Conservation (phyloP, 2,797 vertebrate species). For the Karalla daura region DNA sequence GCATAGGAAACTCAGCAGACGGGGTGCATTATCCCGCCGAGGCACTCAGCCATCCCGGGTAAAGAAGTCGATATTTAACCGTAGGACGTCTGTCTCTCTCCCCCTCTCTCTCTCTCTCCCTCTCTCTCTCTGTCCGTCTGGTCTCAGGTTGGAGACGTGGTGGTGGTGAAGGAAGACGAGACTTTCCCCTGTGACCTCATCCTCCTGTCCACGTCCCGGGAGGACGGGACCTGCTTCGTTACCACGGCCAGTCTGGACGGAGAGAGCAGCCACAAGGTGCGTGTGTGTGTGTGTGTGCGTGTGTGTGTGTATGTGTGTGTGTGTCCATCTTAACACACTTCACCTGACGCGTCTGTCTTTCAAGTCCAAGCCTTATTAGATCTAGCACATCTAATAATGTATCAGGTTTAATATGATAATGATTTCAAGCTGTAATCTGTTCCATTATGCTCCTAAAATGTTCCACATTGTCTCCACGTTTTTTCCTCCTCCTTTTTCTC, state of each 20-base stretch:
- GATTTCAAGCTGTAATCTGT: no score
- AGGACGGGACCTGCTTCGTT: constrained; percentile 94
- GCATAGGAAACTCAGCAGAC: no score
- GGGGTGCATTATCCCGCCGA: no score
- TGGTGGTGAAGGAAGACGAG: constrained; percentile 94
- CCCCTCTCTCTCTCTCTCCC: no score
- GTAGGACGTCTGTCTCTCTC: no score
- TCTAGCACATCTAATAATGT: not conserved
- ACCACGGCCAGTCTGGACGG: constrained; percentile 97
- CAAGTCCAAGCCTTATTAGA: no score
- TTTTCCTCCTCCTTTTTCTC: not conserved
- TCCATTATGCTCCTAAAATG: not conserved
- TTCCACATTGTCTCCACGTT: not conserved
- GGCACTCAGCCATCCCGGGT: no score
- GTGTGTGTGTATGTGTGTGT: constrained; percentile 27
- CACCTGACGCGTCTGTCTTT: not conserved
- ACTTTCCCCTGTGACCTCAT: constrained; percentile 96
- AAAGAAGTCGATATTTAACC: no score
- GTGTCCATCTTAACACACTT: not conserved
- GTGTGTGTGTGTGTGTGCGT: constrained; percentile 89
- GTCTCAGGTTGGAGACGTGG: constrained; percentile 93
- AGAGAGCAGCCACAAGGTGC: constrained; percentile 97
- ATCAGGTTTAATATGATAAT: no score
- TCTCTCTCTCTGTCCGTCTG: no score
- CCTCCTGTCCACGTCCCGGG: constrained; percentile 91